Evolutionary conservation across 2,113 vertebrate species (phyloP), one percentile per base, ranked within the genome.

Genomic region (Solea solea): DNA sequence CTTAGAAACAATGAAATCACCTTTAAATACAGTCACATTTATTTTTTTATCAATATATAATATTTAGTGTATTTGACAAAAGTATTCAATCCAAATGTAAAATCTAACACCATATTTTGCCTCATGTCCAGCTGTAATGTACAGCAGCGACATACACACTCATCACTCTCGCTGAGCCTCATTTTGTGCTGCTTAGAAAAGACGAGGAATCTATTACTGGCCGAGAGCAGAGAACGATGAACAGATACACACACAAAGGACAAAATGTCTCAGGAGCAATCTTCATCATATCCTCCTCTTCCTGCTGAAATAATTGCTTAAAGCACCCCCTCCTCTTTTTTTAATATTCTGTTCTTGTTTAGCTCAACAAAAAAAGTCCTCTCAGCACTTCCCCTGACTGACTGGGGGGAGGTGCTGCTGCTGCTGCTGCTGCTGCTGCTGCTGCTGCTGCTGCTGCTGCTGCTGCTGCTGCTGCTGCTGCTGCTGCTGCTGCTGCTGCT

Each of bases 171-270:
- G 8, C 59, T 64, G 78, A 86, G 74, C 78, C 79, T 89, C 87
- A 79, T 83, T 86, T 76, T 86, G 76, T 83, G 84, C 49, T 46
- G 60, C 88, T 87, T 84, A 89, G 86, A 80, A 80, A 84, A 88
- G 80, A 71, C 53, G 66, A 69, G 72, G 69, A 84, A 83, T 78
- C 84, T 74, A 72, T 87, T 84, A 84, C 74, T 52, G 16, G 40
- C 27, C 1, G 70, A 81, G 68, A 78, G 85, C 71, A 59, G 73
- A 6, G 14, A 52, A 77, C 69, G 69, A 87, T 80, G 74, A 88
- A 81, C 88, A 80, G 73, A 84, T 59, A 70, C 49, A 44, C 74
- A 71, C 52, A 73, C 28, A 67, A 41, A 77, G 66, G 70, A 86
- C 68, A 80, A 62, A 83, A 72, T 60, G 68, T 83, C 83, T 83